These are phyloP conservation scores for Myioborus miniatus DNA, from an alignment of 2,797 vertebrate species.

Conservation along the genomic window DNA sequence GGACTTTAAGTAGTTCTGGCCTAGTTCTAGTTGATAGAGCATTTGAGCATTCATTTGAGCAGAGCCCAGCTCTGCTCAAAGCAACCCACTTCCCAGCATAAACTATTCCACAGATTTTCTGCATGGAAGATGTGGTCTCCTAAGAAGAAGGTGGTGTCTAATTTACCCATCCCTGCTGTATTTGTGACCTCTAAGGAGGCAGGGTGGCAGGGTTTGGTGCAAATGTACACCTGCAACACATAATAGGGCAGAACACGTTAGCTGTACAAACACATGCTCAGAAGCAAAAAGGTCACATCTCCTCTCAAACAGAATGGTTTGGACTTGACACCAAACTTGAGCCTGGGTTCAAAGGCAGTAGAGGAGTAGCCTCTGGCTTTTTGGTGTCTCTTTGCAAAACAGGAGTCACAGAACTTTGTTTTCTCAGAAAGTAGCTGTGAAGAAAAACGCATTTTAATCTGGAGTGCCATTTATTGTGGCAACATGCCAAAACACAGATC, in stretches of 20 bases:
- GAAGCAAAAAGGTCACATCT: neutral
- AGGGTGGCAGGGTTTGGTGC: neutral
- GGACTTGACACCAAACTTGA: neutral
- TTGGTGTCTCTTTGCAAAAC: neutral
- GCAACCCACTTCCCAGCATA: neutral
- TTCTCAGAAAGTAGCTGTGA: neutral
- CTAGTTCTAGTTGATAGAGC: neutral
- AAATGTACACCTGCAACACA: rapidly evolving
- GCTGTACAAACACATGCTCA: neutral
- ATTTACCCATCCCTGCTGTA: neutral
- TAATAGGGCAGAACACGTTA: neutral
- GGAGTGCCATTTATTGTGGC: neutral
- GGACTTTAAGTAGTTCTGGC: neutral
- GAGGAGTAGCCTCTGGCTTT: neutral
- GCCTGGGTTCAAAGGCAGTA: neutral
- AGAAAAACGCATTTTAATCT: neutral
- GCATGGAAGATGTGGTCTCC: neutral
- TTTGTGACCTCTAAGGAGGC: neutral
- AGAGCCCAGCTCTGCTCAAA: neutral
- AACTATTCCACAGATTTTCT: neutral
- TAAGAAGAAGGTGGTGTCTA: neutral
- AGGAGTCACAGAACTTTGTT: neutral
- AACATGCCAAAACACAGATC: neutral
- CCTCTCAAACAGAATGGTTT: neutral
- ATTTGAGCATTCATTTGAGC: no score